Evolutionary conservation across 2,888 invertebrate species (phyloP).

Genomic region (Metalampra italica): DNA sequence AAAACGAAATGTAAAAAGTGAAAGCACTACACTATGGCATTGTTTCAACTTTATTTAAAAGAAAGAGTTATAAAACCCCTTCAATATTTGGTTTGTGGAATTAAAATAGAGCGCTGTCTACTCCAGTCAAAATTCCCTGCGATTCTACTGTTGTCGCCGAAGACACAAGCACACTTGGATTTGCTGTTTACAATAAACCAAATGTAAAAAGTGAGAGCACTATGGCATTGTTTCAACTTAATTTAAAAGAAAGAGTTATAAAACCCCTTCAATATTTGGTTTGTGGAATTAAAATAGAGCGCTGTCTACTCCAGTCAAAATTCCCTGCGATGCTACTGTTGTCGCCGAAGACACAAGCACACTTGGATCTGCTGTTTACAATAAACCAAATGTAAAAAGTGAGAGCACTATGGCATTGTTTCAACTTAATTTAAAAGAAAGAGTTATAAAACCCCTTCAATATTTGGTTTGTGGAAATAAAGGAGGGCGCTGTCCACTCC

Average conservation of each 20-base stretch:
- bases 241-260: not conserved
- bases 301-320: not conserved
- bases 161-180: not conserved
- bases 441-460: not conserved
- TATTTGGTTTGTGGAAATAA: not conserved
- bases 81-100: not conserved
- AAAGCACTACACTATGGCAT: too few species aligned
- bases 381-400: too few species aligned
- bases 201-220: too few species aligned
- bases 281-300: not conserved
- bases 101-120: constrained; percentile 23
- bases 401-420: too few species aligned
- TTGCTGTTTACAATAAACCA: too few species aligned
- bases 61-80: not conserved
- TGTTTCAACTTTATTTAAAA: not conserved
- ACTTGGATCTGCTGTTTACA: too few species aligned
- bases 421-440: not conserved
- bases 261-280: not conserved
- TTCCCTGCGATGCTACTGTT: too few species aligned
- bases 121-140: constrained; percentile 29
- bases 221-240: too few species aligned
- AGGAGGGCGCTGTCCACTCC: constrained; percentile 29
- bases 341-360: too few species aligned
- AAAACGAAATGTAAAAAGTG: too few species aligned
- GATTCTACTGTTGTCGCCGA: constrained; percentile 18